Evolutionary conservation across 2,797 vertebrate genomes (phyloP).

Genomic region (Rhincodon typus): DNA sequence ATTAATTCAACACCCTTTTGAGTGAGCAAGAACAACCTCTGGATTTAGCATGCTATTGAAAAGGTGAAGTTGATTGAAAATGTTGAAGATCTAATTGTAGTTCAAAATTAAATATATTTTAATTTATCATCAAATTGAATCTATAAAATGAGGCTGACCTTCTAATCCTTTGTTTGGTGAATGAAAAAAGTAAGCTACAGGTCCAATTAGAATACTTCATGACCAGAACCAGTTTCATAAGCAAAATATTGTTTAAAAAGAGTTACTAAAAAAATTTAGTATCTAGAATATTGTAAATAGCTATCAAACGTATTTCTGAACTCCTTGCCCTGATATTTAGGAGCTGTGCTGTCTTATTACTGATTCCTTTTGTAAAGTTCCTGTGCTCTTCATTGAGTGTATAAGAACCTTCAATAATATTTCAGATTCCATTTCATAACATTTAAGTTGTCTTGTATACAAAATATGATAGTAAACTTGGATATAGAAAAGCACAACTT

Average conservation of each 20-base stretch:
- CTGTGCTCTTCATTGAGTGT: too few species aligned
- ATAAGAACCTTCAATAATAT: background rate
- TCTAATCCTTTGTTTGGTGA: background rate
- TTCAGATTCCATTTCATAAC: background rate
- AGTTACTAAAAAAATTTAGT: background rate
- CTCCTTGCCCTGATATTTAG: background rate
- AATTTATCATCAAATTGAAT: background rate
- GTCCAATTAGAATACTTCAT: background rate
- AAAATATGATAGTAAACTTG: background rate
- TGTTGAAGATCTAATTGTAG: background rate
- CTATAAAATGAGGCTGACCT: background rate
- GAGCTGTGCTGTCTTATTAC: background rate
- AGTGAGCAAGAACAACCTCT: background rate
- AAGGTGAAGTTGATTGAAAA: background rate
- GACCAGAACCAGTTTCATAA: background rate
- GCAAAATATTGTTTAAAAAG: background rate
- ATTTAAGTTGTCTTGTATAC: background rate
- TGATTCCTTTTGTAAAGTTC: too few species aligned
- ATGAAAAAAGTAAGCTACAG: background rate
- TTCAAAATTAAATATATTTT: constrained; percentile 9
- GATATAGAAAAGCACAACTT: background rate
- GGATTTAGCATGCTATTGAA: background rate
- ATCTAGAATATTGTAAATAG: background rate
- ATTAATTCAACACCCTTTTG: background rate
- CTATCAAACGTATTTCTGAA: background rate